Evolutionary conservation across 2,113 vertebrate species (phyloP), one percentile per base, ranked within the genome.

Genomic region (Nothobranchius kuhntae): DNA sequence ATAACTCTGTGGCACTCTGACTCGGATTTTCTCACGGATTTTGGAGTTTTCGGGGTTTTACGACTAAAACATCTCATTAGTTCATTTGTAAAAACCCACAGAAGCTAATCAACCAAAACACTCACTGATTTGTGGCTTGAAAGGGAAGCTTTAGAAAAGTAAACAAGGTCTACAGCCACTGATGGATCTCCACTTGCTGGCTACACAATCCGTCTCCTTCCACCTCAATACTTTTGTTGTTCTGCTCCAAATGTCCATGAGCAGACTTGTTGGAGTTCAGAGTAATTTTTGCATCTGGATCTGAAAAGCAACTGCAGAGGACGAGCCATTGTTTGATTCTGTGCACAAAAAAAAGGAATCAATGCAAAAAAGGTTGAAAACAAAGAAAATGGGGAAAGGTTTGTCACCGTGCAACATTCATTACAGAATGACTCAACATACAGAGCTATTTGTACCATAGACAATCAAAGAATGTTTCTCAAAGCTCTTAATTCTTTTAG

Each of bases 81-180:
- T 42, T 65, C 40, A 44, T 21, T 66, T 71, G 40, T 26, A 79
- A 58, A 79, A 58, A 73, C 47, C 45, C 12, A 24, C 15, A 56
- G 61, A 57, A 60, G 35, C 38, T 36, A 53, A 14, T 53, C 53
- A 53, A 35, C 12, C 14, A 44, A 65, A 53, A 70, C 17, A 13
- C 46, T 51, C 45, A 7, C 40, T 11, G 1, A 74, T 46, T 65
- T 44, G 26, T 46, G 15, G 52, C 15, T 63, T 46, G 58, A 71
- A 47, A 50, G 14, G 36, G 13, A 21, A 53, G 59, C 5, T 51
- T 62, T 50, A 15, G 47, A 50, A 17, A 50, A 50, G 44, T 45
- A 45, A 45, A 45, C 11, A 45, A 13, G 12, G 12, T 4, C 44
- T 13, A 12, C 44, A 13, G 44, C 44, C 12, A 57, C 50, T 45